Conservation (phyloP, 1,140 invertebrate genomes). For the Ips nitidus region DNA sequence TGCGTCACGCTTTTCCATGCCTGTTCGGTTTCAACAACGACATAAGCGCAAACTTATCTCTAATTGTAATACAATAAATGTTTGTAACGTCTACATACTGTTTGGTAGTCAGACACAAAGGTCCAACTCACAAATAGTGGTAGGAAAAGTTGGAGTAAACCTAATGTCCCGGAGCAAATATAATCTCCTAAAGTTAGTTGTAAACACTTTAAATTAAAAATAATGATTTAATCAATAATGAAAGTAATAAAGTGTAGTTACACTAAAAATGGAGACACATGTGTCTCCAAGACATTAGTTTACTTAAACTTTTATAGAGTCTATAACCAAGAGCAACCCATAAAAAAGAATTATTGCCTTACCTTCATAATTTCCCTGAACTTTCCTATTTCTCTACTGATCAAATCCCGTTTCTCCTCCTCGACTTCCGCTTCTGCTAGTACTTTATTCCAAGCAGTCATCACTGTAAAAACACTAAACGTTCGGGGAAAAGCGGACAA, state of each 20-base stretch:
- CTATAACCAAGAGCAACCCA: no score
- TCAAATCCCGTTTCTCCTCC: slow-evolving; percentile 94
- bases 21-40: slow-evolving; percentile 53
- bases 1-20: slow-evolving; percentile 49
- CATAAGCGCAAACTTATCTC: slow-evolving; percentile 52
- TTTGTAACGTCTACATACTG: slow-evolving; percentile 21
- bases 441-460: slow-evolving; percentile 61
- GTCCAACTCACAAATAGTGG: slow-evolving; percentile 26
- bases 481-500: slow-evolving; percentile 33
- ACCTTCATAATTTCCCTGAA: slow-evolving; percentile 98
- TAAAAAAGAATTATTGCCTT: slow-evolving; percentile 48
- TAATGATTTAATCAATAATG: no score
- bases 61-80: slow-evolving; percentile 39
- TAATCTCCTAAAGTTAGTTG: not conserved
- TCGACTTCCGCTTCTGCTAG: slow-evolving; percentile 85
- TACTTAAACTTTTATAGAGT: no score
- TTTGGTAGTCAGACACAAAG: slow-evolving; percentile 19
- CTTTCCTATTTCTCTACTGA: slow-evolving; percentile 94
- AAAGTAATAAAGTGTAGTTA: no score
- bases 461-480: slow-evolving; percentile 35
- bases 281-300: no score
- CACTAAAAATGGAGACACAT: no score
- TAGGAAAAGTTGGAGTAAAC: not conserved
- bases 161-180: not conserved
- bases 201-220: no score